Evolutionary conservation across 2,113 vertebrate genomes (phyloP), one percentile per base, ranked within the genome.

Genomic region (Pterocles gutturalis): DNA sequence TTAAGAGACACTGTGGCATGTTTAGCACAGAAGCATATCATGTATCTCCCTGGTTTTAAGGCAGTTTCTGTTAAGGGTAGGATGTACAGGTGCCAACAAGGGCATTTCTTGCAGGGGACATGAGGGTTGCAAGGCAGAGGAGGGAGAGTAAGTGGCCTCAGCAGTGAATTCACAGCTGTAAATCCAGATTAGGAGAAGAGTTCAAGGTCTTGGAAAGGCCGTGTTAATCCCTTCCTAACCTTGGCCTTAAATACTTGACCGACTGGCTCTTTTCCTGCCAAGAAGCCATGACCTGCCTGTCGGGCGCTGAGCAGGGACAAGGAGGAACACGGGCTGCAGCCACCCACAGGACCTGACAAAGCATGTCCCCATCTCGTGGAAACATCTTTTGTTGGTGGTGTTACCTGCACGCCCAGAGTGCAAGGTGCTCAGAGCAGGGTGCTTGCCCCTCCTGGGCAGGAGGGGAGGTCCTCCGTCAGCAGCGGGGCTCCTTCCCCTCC

Each of bases 1-100:
- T 95, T 97, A 96, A 97, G 92, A 38, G 94, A 97, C 97, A 75
- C 90, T 57, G 62, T 96, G 96, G 95, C 89, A 79, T 71, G 93
- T 97, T 97, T 94, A 96, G 81, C 96, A 95, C 77, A 96, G 94
- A 91, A 93, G 85, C 78, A 78, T 89, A 78, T 92, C 91, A 92
- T 95, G 78, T 91, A 58, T 91, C 84, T 96, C 87, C 49, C 11
- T 45, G 51, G 15, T 3, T 75, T 94, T 90, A 17, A 61, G 81
- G 61, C n/a, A 49, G 51, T n/a, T 93, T 81, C 54, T 75, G 5
- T 69, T 82, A 78, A 92, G 53, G 21, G 49, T 26, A 58, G 38
- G 41, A 64, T 60, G 12, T 58, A 31, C 2, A 15, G 33, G 48
- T 64, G 41, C 65, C 65, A 84, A 48, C 38, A 11, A 53, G 83